A percentile compares a stretch with the other conserved stretches of the same genome.
These are phyloP conservation scores for Heterocephalus glaber DNA, from an alignment of 2,113 vertebrate species.

Conservation along the genomic window DNA sequence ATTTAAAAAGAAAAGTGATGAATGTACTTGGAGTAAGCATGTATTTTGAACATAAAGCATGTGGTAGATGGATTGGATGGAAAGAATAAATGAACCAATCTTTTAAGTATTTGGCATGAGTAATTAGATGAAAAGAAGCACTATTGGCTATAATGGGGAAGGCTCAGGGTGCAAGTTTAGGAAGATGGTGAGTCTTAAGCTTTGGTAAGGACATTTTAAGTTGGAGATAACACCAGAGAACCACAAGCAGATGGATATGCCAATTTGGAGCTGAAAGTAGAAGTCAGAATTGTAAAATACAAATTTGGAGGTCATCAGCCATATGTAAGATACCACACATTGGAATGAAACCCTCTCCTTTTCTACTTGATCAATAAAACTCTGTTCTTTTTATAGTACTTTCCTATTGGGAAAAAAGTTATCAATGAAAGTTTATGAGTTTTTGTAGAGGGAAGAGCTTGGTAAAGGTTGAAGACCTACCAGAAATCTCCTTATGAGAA, in stretches of 20 bases:
- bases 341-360: background rate
- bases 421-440: background rate
- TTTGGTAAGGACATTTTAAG: background rate
- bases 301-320: background rate
- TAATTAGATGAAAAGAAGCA: background rate
- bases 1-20: no score
- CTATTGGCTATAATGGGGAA: background rate
- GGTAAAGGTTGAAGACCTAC: background rate
- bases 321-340: background rate
- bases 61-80: background rate
- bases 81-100: background rate
- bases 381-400: background rate
- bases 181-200: background rate
- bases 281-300: background rate
- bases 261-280: background rate
- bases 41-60: background rate
- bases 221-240: background rate
- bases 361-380: background rate
- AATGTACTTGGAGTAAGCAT: background rate
- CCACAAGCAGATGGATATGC: background rate
- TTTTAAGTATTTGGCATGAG: background rate
- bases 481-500: background rate
- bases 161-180: background rate
- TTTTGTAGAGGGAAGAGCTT: background rate
- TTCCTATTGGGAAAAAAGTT: background rate